These are phyloP conservation scores for Cetoscarus ocellatus DNA, from an alignment of 2,797 vertebrate species.

Conservation along the genomic window DNA sequence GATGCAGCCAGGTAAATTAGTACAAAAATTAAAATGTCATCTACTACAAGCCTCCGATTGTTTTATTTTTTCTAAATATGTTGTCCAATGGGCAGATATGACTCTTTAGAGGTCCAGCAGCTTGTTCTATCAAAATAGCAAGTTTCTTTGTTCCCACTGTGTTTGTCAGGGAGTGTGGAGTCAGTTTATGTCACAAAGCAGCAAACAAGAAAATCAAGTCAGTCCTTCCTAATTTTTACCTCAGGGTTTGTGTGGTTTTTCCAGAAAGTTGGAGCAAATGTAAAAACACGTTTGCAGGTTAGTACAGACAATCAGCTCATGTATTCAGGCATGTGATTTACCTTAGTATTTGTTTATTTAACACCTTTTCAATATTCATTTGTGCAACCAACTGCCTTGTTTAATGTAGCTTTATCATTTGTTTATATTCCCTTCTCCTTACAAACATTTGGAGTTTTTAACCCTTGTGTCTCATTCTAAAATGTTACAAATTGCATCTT, in stretches of 20 bases:
- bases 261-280: background rate
- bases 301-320: background rate
- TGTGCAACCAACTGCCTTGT: no score
- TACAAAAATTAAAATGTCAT: background rate
- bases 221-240: slow-evolving; percentile 17
- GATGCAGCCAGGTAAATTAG: slow-evolving; percentile 95
- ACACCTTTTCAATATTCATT: no score
- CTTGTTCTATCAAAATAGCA: background rate
- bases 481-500: no score
- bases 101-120: background rate
- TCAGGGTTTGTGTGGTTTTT: slow-evolving; percentile 22
- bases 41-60: background rate
- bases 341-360: no score
- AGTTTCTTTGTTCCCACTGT: background rate
- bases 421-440: no score
- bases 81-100: background rate
- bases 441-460: no score
- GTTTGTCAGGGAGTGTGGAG: background rate
- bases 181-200: slow-evolving; percentile 15
- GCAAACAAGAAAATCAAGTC: slow-evolving; percentile 38
- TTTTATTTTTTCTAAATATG: background rate
- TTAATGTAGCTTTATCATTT: no score
- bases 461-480: no score
- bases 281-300: slow-evolving; percentile 8
- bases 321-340: background rate